Evolutionary conservation across 1,140 invertebrate genomes (phyloP), one percentile per base, ranked within the genome.

Genomic region (Drosophila baimaii): DNA sequence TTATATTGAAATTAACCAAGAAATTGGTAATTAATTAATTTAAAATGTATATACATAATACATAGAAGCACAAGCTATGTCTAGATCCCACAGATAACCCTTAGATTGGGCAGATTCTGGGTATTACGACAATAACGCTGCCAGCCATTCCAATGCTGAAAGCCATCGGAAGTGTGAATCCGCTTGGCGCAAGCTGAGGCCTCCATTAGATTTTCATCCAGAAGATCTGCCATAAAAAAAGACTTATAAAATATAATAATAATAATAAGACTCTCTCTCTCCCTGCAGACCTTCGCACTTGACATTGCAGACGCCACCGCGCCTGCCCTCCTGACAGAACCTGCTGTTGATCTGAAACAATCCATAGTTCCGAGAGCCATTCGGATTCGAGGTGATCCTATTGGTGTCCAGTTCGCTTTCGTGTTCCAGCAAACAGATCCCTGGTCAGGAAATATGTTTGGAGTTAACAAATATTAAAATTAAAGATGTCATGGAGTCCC

Each of bases 401-500:
- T 91, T 90, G 0, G 95, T 95, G 25, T 94, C 93, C 62, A 95
- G 91, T 0, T 93, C 93, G 79, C 95, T 96, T 52, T 95, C 95
- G 79, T 94, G 94, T 79, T 95, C 93, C 79, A 95, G 93, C 58
- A 96, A 82, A 72, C 96, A 96, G 5, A 96, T 94, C 94, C 95
- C 95, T 95, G 12, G 6, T 25, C 9, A 6, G 0, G 2, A 2
- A 31, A 68, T 37, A 1, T 10, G 17, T 19, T 8, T n/a, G 13
- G 6, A 7, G 8, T 23, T 23, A 27, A 3, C n/a, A n/a, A n/a
- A n/a, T n/a, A n/a, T n/a, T n/a, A n/a, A n/a, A n/a, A n/a, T n/a
- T n/a, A n/a, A n/a, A n/a, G n/a, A n/a, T n/a, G n/a, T n/a, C n/a
- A n/a, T n/a, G n/a, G n/a, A n/a, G n/a, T n/a, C n/a, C n/a, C n/a